Base-by-base conservation (phyloP, 2,888 invertebrate species). In the Saturnia japonica region DNA sequence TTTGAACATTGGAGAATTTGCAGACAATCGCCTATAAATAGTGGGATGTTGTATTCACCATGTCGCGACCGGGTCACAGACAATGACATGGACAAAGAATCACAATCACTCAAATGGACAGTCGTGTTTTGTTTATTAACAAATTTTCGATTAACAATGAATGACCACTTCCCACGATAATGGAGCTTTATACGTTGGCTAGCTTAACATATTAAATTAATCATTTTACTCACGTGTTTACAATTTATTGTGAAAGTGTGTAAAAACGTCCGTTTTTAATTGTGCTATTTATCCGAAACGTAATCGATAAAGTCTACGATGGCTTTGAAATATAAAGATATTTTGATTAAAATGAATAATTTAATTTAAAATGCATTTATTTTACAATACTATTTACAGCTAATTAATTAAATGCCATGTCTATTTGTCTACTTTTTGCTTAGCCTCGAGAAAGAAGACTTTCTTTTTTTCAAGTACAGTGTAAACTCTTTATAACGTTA, bases 11-110 rank as follows among this genome's bases (percentile, higher is more conserved):
- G 34, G 43, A 9, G 43, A 43, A 54, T 73, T 43, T 71, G 70
- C 67, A 72, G 80, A 84, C 84, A 84, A 84, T 84, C 79, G 85
- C 40, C 79, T 43, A 83, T 84, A 82, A 85, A 83, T 85, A 76
- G 71, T 72, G 28, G 43, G 57, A 34, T 62, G 62, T 62, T 34
- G 62, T 34, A 62, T 70, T 68, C 68, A 70, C 57, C 69, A 71
- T n/a, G 66, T n/a, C 47, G 47, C 47, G 47, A 47, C 19, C 19
- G 19, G 47, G 67, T 67, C 45, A 34, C 72, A 70, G 72, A 76
- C 77, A 72, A 71, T 75, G 77, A 75, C 72, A 70, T 68, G 73
- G 75, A 76, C 77, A 78, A 77, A 77, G 77, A 74, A 74, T 74
- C 57, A 60, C 73, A 75, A 78, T 78, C 76, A 78, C 74, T 74